These are phyloP conservation scores for Bursaphelenchus okinawaensis DNA, from an alignment of 2,888 invertebrate genomes.

Conservation along the genomic window DNA sequence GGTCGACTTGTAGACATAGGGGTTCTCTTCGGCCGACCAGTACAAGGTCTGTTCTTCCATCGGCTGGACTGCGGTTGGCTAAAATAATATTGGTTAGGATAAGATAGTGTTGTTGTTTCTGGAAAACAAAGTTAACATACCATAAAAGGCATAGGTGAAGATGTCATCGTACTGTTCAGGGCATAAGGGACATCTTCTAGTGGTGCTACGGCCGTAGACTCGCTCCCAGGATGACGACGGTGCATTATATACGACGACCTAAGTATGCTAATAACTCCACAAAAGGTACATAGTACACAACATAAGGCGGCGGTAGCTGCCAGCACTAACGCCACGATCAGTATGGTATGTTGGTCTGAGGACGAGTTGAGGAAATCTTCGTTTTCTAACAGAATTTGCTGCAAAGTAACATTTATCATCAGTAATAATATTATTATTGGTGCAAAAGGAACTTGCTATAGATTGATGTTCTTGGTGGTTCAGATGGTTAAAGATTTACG, in stretches of 20 bases:
- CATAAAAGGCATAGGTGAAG: slow-evolving; percentile 20
- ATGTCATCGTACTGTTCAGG: slow-evolving; percentile 18
- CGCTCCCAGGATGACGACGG: slow-evolving; percentile 25
- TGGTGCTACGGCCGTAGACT: slow-evolving; percentile 17
- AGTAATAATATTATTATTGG: slow-evolving; percentile 1
- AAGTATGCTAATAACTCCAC: slow-evolving; percentile 42
- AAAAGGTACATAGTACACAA: slow-evolving; percentile 45
- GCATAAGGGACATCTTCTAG: slow-evolving; percentile 18
- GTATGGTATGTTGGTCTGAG: slow-evolving; percentile 25
- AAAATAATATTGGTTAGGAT: slow-evolving; percentile 5
- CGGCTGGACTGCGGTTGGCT: slow-evolving; percentile 40
- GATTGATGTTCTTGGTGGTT: too few relatives aligned
- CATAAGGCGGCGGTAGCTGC: slow-evolving; percentile 49
- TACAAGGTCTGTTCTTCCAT: slow-evolving; percentile 56
- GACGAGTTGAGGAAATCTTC: slow-evolving; percentile 31
- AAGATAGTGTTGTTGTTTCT: neutral
- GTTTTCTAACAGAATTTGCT: slow-evolving; percentile 45
- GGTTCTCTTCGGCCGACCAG: slow-evolving; percentile 57
- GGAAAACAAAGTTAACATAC: neutral
- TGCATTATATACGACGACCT: slow-evolving; percentile 53
- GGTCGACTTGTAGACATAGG: slow-evolving; percentile 54
- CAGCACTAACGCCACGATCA: slow-evolving; percentile 47
- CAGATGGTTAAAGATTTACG: neutral
- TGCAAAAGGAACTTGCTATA: too few relatives aligned
- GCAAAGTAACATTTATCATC: slow-evolving; percentile 16